Evolutionary conservation across 2,797 vertebrate species (phyloP).

Genomic region (Takifugu rubripes): DNA sequence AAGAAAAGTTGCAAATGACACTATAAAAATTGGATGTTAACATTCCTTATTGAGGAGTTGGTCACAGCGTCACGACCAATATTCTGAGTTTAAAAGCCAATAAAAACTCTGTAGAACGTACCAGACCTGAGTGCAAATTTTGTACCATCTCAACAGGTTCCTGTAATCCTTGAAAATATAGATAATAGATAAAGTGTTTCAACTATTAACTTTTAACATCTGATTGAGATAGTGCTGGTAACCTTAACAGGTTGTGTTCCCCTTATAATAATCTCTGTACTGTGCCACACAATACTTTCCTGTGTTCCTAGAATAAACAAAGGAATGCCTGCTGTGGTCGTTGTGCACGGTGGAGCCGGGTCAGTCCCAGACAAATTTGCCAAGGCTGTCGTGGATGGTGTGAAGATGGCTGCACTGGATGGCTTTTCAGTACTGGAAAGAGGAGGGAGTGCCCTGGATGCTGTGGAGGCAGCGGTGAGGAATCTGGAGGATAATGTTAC

Average conservation of each 20-base stretch:
- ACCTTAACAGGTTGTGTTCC: neutral
- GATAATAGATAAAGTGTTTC: neutral
- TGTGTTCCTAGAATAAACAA: conserved; percentile 17
- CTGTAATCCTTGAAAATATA: neutral
- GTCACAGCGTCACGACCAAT: too few species aligned
- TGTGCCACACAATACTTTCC: neutral
- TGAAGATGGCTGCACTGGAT: conserved; percentile 65
- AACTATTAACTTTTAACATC: neutral
- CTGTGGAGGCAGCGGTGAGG: conserved; percentile 76
- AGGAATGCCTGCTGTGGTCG: conserved; percentile 70
- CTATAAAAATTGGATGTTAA: too few species aligned
- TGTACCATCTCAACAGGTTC: too few species aligned
- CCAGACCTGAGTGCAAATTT: too few species aligned
- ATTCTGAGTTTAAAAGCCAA: too few species aligned
- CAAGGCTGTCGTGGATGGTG: conserved; percentile 63
- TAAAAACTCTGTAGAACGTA: too few species aligned
- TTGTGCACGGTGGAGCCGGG: conserved; percentile 81
- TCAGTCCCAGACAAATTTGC: conserved; percentile 72
- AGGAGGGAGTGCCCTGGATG: conserved; percentile 71
- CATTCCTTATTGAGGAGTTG: too few species aligned
- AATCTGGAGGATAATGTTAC: conserved; percentile 70
- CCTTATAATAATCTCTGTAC: neutral
- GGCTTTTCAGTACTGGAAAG: conserved; percentile 63
- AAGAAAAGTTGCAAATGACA: too few species aligned
- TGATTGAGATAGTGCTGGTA: too few species aligned